phyloP scores from a whole-genome alignment of 2,888 invertebrate species.

The Caenorhabditis auriculariae region DNA sequence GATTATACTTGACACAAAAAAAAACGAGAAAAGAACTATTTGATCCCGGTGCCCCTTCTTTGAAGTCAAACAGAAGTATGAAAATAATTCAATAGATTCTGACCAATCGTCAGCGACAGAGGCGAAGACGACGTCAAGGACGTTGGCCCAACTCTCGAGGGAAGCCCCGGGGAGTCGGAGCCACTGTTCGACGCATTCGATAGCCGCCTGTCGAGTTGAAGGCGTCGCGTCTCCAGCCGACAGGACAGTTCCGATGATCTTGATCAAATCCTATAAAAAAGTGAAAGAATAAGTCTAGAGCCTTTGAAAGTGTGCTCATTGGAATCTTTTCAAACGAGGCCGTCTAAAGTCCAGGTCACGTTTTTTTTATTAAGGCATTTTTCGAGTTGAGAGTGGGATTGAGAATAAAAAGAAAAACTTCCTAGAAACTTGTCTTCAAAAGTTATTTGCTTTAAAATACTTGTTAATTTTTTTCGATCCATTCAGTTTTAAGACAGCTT shows the following conservation, averaged over 20 bases:
- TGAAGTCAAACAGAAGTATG: background rate
- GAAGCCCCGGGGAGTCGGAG: constrained; percentile 46
- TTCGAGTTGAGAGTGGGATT: background rate
- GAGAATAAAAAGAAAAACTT: background rate
- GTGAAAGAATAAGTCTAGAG: too few relatives aligned
- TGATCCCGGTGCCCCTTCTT: too few relatives aligned
- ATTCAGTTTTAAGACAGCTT: too few relatives aligned
- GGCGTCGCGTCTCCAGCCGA: constrained; percentile 40
- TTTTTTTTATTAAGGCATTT: too few relatives aligned
- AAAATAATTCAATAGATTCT: background rate
- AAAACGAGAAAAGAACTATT: too few relatives aligned
- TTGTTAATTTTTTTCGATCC: too few relatives aligned
- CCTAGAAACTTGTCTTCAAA: too few relatives aligned
- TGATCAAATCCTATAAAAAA: constrained; percentile 47
- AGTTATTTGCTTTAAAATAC: too few relatives aligned
- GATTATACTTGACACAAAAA: too few relatives aligned
- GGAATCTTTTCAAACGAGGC: too few relatives aligned
- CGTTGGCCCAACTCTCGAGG: constrained; percentile 38
- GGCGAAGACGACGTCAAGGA: constrained; percentile 32
- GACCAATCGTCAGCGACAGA: constrained; percentile 40
- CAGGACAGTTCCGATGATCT: constrained; percentile 43
- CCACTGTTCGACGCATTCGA: constrained; percentile 58
- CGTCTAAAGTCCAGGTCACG: too few relatives aligned
- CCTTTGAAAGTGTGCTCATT: too few relatives aligned
- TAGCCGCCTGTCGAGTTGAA: constrained; percentile 49